A percentile compares a stretch with the other conserved stretches of the same genome.
phyloP scores from a whole-genome alignment of 2,888 invertebrate genomes.

The Chymomyza caudatula region DNA sequence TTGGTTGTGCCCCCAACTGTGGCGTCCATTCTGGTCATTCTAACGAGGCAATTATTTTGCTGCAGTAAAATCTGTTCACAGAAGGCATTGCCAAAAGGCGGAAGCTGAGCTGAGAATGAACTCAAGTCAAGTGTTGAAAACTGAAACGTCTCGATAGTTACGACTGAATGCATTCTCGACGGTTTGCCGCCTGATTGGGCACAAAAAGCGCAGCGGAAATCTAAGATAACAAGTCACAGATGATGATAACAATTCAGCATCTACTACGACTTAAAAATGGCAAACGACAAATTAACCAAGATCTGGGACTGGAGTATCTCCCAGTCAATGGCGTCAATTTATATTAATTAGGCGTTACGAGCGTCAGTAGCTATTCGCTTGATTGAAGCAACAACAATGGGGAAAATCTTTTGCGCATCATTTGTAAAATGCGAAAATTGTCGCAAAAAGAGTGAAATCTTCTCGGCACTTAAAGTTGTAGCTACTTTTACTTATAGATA shows the following conservation, averaged over 20 bases:
- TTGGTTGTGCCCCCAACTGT: background rate
- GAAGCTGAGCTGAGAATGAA: conserved; percentile 7
- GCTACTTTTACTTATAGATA: background rate
- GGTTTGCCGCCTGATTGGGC: conserved; percentile 34
- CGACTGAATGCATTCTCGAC: conserved; percentile 47
- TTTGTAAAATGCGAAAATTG: background rate
- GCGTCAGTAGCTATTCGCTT: background rate
- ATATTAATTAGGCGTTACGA: conserved; percentile 2
- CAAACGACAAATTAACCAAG: conserved; percentile 34
- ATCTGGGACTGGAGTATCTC: background rate
- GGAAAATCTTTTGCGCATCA: background rate
- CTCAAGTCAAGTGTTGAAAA: conserved; percentile 34
- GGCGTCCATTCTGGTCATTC: background rate
- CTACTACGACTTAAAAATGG: conserved; percentile 16
- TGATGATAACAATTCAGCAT: background rate
- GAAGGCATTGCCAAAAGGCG: conserved; percentile 10
- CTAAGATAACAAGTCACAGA: conserved; percentile 26
- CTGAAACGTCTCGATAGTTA: conserved; percentile 58
- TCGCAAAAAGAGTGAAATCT: conserved; percentile 38
- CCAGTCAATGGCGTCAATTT: conserved; percentile 38
- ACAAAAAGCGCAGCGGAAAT: conserved; percentile 19
- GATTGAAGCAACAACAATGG: background rate
- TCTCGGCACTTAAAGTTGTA: background rate
- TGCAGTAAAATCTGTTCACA: background rate
- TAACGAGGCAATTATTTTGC: conserved; percentile 1